These are phyloP conservation scores for Diorhabda carinulata DNA, from an alignment of 1,140 invertebrate genomes.

Conservation along the genomic window DNA sequence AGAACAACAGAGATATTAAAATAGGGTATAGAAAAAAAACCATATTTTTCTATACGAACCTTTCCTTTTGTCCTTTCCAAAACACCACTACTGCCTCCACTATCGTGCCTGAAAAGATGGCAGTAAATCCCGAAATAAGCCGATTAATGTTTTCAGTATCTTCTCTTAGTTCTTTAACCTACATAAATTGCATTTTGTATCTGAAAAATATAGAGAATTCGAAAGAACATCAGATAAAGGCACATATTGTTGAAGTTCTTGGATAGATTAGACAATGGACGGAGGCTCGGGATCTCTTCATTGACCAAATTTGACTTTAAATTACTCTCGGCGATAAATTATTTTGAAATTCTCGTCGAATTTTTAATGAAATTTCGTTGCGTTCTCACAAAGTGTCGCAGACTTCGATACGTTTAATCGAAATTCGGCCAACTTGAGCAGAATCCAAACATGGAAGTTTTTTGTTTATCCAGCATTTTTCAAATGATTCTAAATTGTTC, in stretches of 20 bases:
- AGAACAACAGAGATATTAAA: too few relatives aligned
- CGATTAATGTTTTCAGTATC: not conserved
- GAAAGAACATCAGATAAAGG: not conserved
- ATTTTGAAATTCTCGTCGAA: too few relatives aligned
- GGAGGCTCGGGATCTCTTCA: not conserved
- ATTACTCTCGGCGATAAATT: too few relatives aligned
- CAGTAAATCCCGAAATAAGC: not conserved
- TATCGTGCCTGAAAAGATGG: not conserved
- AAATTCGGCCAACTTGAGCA: too few relatives aligned
- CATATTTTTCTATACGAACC: too few relatives aligned
- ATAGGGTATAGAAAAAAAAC: too few relatives aligned
- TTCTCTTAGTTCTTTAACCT: conserved; percentile 2
- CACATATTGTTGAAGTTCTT: not conserved
- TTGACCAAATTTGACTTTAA: not conserved
- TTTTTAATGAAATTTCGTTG: too few relatives aligned
- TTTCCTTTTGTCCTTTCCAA: not conserved
- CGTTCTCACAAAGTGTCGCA: too few relatives aligned
- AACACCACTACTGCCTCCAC: not conserved
- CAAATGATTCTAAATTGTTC: too few relatives aligned
- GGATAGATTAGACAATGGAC: not conserved
- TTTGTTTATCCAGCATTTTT: too few relatives aligned
- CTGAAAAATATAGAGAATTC: not conserved
- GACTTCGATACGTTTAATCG: too few relatives aligned
- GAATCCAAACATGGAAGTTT: too few relatives aligned
- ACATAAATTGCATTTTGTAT: conserved; percentile 1